These are phyloP conservation scores for Ormyrus rosae DNA, from an alignment of 2,888 invertebrate genomes.

Conservation along the genomic window DNA sequence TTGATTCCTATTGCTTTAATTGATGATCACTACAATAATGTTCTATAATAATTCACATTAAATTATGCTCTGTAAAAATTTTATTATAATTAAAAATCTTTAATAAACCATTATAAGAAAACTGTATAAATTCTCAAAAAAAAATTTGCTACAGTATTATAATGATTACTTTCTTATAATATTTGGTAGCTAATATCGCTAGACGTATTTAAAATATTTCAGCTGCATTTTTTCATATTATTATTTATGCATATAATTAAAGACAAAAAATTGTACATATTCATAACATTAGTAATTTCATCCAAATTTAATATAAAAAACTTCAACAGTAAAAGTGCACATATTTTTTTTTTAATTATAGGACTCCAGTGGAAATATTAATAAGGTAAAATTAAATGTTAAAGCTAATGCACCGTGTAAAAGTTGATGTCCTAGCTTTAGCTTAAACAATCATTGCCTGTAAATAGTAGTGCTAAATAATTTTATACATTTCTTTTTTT, in stretches of 20 bases:
- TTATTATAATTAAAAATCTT: not conserved
- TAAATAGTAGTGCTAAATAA: slow-evolving; percentile 48
- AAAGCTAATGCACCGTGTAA: slow-evolving; percentile 52
- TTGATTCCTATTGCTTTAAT: not conserved
- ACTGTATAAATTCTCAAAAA: not conserved
- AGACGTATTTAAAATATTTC: not conserved
- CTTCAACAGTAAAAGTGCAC: slow-evolving; percentile 49
- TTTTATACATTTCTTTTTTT: slow-evolving; percentile 29
- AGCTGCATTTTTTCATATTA: slow-evolving; percentile 14
- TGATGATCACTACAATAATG: not conserved
- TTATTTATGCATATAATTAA: not conserved
- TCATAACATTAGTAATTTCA: slow-evolving; percentile 13
- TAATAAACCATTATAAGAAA: slow-evolving; percentile 3
- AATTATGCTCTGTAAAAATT: not conserved
- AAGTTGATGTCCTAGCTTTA: slow-evolving; percentile 55
- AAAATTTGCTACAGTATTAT: not conserved
- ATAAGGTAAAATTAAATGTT: slow-evolving; percentile 55
- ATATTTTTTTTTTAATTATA: slow-evolving; percentile 56
- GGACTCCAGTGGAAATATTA: slow-evolving; percentile 55
- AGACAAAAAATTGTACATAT: not conserved
- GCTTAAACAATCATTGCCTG: slow-evolving; percentile 54
- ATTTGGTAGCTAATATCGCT: not conserved
- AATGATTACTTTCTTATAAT: not conserved
- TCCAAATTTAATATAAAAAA: slow-evolving; percentile 25
- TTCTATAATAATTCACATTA: not conserved